Percentiles rank a stretch among this genome's conserved stretches.
phyloP scores from a whole-genome alignment of 1,140 invertebrate genomes.

The Rhopalosiphum maidis region DNA sequence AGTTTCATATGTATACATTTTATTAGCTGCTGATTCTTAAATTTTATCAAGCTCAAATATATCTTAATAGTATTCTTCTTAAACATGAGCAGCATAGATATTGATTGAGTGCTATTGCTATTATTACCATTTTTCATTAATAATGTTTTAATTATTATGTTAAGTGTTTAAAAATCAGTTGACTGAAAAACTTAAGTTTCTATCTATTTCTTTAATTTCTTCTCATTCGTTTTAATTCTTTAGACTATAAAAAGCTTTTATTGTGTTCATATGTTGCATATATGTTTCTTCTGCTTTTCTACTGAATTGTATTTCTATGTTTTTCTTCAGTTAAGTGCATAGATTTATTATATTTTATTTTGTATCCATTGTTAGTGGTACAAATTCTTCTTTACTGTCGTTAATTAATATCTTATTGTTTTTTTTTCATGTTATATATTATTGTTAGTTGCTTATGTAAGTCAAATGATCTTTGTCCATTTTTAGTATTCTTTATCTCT shows the following conservation, averaged over 20 bases:
- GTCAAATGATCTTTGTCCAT: background rate
- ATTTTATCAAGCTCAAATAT: conserved; percentile 33
- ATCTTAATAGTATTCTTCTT: background rate
- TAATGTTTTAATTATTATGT: background rate
- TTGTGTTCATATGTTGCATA: background rate
- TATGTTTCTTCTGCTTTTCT: background rate
- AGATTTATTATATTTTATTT: conserved; percentile 33
- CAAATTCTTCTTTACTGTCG: background rate
- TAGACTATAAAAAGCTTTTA: background rate
- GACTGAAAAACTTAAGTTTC: conserved; percentile 36
- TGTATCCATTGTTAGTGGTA: background rate
- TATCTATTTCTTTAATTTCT: background rate
- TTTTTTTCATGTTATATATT: background rate
- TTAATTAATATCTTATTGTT: background rate
- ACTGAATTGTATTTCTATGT: background rate
- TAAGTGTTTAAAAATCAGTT: conserved; percentile 16
- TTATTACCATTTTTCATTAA: background rate
- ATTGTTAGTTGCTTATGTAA: background rate
- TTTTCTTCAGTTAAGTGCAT: background rate
- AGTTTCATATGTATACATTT: conserved; percentile 40
- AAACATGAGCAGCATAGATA: background rate
- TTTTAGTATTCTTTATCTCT: conserved; percentile 1
- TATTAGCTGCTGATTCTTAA: background rate
- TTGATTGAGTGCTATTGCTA: background rate
- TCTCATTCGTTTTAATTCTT: conserved; percentile 40